Evolutionary conservation across 92 coral and sea anemone species (phyloP).

Genomic region (Palythoa caribaeorum): DNA sequence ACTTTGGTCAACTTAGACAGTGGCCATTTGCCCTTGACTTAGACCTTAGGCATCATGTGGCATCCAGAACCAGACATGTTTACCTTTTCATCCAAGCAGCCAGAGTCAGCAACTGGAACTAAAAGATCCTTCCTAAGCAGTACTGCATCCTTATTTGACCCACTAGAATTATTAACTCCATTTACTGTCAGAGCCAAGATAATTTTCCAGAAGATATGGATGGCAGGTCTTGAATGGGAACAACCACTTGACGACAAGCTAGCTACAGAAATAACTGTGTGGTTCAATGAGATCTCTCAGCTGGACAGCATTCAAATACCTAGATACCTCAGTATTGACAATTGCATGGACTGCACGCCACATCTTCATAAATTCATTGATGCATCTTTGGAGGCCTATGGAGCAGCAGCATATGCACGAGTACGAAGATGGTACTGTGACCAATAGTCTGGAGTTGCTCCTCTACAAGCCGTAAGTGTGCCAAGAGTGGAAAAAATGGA

Average conservation of each 20-base stretch:
- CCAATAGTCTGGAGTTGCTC: constrained; percentile 53
- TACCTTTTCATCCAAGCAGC: constrained; percentile 25
- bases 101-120: background rate
- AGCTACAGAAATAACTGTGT: background rate
- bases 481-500: constrained; percentile 69
- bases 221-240: constrained; percentile 55
- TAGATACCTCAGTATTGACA: constrained; percentile 12
- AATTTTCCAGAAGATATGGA: constrained; percentile 39
- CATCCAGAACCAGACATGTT: constrained; percentile 26
- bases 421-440: constrained; percentile 54
- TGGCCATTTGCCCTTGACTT: constrained; percentile 11
- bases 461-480: constrained; percentile 59
- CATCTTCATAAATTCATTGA: constrained; percentile 50
- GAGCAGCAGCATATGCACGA: constrained; percentile 55
- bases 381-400: constrained; percentile 60
- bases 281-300: constrained; percentile 38
- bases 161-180: constrained; percentile 64
- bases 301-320: constrained; percentile 36
- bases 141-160: constrained; percentile 70
- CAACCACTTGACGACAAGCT: constrained; percentile 36
- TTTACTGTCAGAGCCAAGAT: constrained; percentile 41
- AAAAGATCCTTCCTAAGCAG: constrained; percentile 56
- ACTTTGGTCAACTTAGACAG: constrained; percentile 53
- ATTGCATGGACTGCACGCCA: background rate
- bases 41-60: constrained; percentile 25